Conservation (phyloP, 92 coral and sea anemone genomes). For the Palythoa heliodiscus region DNA sequence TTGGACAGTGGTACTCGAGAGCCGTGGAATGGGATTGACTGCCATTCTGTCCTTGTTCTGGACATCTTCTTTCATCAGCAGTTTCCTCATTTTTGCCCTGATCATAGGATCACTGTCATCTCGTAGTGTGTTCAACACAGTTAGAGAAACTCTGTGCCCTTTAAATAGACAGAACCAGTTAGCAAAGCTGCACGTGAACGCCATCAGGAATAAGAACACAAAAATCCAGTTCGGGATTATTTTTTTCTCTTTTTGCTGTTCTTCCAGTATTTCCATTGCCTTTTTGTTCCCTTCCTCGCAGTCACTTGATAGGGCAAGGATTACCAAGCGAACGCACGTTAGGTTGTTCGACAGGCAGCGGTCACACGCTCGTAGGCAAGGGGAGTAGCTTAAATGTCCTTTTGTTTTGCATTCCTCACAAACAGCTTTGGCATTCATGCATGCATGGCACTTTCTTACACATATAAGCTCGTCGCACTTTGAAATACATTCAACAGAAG, state of each 20-base stretch:
- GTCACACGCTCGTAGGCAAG: slow-evolving; percentile 45
- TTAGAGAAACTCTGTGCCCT: slow-evolving; percentile 40
- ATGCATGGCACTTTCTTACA: slow-evolving; percentile 34
- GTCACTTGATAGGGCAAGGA: slow-evolving; percentile 45
- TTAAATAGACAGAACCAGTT: slow-evolving; percentile 53
- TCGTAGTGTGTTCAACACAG: slow-evolving; percentile 48
- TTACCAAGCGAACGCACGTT: slow-evolving; percentile 34
- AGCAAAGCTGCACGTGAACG: slow-evolving; percentile 56
- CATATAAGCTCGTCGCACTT: not conserved
- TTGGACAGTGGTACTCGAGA: slow-evolving; percentile 20
- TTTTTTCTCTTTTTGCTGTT: slow-evolving; percentile 17
- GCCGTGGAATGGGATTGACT: slow-evolving; percentile 36
- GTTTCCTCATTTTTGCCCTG: slow-evolving; percentile 32
- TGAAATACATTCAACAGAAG: not conserved
- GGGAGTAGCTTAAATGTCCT: slow-evolving; percentile 46
- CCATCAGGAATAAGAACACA: slow-evolving; percentile 47
- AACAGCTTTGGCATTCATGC: slow-evolving; percentile 19
- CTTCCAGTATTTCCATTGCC: slow-evolving; percentile 35
- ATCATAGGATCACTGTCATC: slow-evolving; percentile 53
- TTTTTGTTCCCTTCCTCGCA: slow-evolving; percentile 58
- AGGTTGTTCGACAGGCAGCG: slow-evolving; percentile 41
- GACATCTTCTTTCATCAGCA: slow-evolving; percentile 51
- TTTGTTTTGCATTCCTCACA: slow-evolving; percentile 30
- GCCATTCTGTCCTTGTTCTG: slow-evolving; percentile 50
- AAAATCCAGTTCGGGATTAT: slow-evolving; percentile 34